These are phyloP conservation scores for Calonectris borealis DNA, from an alignment of 2,113 vertebrate species.

Conservation along the genomic window DNA sequence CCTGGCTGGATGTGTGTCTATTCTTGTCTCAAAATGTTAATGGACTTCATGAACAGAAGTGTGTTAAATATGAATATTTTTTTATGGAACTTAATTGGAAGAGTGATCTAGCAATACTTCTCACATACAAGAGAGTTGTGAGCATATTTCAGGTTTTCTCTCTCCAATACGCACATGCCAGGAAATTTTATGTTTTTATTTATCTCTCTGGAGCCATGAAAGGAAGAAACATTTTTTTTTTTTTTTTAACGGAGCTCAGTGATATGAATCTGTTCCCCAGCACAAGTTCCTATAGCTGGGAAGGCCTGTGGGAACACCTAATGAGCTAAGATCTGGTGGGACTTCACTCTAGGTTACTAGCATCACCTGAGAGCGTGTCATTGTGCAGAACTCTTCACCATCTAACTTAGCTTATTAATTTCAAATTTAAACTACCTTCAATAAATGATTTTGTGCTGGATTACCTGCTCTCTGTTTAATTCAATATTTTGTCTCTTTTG, in stretches of 20 bases:
- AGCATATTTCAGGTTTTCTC: background rate
- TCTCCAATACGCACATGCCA: background rate
- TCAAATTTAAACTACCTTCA: background rate
- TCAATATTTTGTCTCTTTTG: background rate
- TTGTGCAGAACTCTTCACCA: background rate
- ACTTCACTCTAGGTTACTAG: background rate
- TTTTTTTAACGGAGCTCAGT: rapidly evolving
- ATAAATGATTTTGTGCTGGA: background rate
- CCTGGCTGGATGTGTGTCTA: background rate
- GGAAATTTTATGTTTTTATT: background rate
- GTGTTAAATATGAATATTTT: background rate
- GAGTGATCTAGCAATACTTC: background rate
- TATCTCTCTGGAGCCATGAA: background rate
- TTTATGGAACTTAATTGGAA: background rate
- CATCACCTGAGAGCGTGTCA: background rate
- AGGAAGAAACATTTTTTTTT: background rate
- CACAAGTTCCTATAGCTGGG: background rate
- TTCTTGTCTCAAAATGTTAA: conserved; percentile 13
- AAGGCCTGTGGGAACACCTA: background rate
- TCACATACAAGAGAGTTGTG: background rate
- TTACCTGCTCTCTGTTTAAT: background rate
- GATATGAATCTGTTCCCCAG: rapidly evolving
- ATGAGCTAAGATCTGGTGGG: background rate
- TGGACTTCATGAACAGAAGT: conserved; percentile 22
- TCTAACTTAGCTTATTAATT: background rate